Conservation (phyloP, 2,888 invertebrate species). For the Aleiodes testaceus region DNA sequence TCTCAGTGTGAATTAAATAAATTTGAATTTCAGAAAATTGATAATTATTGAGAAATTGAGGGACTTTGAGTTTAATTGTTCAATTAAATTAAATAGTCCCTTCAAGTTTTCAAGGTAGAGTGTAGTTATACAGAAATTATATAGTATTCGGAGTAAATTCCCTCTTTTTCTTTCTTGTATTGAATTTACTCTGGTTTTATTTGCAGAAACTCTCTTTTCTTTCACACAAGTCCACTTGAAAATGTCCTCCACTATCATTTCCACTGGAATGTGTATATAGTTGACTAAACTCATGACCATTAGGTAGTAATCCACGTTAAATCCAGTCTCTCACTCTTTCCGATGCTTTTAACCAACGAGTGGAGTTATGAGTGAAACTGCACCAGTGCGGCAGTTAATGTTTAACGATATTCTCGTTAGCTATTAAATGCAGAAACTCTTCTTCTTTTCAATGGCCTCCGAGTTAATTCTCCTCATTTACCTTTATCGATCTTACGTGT, state of each 20-base stretch:
- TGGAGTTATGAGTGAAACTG: conserved; percentile 67
- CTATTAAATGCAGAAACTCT: conserved; percentile 66
- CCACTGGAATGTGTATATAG: conserved; percentile 58
- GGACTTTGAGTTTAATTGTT: conserved; percentile 63
- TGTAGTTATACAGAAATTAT: conserved; percentile 70
- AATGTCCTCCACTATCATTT: conserved; percentile 39
- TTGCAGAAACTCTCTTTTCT: conserved; percentile 46
- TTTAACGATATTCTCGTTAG: conserved; percentile 62
- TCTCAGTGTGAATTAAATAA: too few relatives aligned
- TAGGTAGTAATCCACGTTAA: conserved; percentile 71
- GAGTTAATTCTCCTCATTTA: conserved; percentile 19
- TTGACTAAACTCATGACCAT: conserved; percentile 65
- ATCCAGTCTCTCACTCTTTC: conserved; percentile 47
- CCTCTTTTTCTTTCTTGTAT: conserved; percentile 31
- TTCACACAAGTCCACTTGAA: conserved; percentile 49
- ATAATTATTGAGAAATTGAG: too few relatives aligned
- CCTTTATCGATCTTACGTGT: conserved; percentile 12
- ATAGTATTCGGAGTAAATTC: too few relatives aligned
- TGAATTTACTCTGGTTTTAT: conserved; percentile 27
- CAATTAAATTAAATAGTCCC: conserved; percentile 68
- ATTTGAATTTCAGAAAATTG: too few relatives aligned
- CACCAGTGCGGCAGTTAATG: conserved; percentile 69
- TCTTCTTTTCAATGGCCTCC: conserved; percentile 52
- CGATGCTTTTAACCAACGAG: neutral
- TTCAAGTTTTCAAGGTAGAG: conserved; percentile 23